Evolutionary conservation across 2,888 invertebrate species (phyloP).

Genomic region (Hirtodrosophila confusa): DNA sequence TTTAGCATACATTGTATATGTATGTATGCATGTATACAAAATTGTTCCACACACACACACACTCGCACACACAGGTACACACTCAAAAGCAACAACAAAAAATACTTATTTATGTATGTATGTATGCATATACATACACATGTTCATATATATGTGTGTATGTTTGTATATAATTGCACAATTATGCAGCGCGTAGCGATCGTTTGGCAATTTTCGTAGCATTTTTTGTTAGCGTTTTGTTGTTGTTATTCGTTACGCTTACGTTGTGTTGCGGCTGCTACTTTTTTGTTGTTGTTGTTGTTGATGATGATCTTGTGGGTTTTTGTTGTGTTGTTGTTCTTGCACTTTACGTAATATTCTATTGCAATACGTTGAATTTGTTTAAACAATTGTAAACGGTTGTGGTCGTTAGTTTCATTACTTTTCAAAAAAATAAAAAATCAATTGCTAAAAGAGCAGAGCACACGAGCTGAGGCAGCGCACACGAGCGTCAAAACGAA

Average conservation of each 20-base stretch:
- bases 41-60: conserved; percentile 40
- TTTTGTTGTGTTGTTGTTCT: conserved; percentile 28
- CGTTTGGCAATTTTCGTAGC: conserved; percentile 58
- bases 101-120: conserved; percentile 21
- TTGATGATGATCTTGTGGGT: conserved; percentile 37
- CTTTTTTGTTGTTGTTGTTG: conserved; percentile 45
- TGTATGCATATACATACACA: conserved; percentile 19
- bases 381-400: conserved; percentile 45
- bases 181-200: conserved; percentile 70
- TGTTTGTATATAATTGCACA: conserved; percentile 67
- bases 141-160: conserved; percentile 16
- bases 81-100: conserved; percentile 54
- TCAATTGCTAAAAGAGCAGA: conserved; percentile 67
- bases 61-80: conserved; percentile 25
- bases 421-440: conserved; percentile 66
- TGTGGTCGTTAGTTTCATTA: conserved; percentile 44
- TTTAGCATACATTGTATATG: conserved; percentile 50
- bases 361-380: conserved; percentile 41
- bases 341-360: conserved; percentile 47
- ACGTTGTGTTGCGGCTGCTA: conserved; percentile 51
- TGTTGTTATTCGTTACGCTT: conserved; percentile 48
- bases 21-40: conserved; percentile 15
- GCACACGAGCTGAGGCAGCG: conserved; percentile 65
- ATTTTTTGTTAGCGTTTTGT: conserved; percentile 30
- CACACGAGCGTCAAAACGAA: conserved; percentile 62